Base-by-base conservation (phyloP, 2,113 vertebrate genomes). In the Calidris pygmaea region DNA sequence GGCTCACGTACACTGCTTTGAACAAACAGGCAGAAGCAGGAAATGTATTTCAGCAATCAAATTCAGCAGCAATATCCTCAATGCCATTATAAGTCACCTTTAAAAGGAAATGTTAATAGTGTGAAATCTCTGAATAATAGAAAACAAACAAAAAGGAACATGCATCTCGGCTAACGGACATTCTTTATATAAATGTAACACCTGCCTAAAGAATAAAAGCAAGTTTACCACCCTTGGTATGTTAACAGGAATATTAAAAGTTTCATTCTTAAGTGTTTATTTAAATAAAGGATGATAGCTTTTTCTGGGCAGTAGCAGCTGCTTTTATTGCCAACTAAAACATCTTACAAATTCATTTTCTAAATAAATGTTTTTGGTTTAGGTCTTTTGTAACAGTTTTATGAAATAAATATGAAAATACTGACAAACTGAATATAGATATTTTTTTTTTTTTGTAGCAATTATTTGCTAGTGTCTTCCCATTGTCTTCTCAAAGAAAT, bases 161-260 rank as follows among this genome's bases (percentile, higher is more conserved):
- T 16, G 17, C 60, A 74, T 84, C 90, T 82, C 83, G 73, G 48
- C 70, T 87, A 37, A 77, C 79, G 89, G 90, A 70, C 22, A 1
- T 79, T 86, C 70, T 92, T 91, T 96, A 74, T 95, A 4, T 94
- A 96, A 95, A 92, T 82, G 43, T 37, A 55, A 95, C 94, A 96
- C 94, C 92, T 96, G 89, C 73, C 83, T 85, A 11, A 72, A 63
- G 70, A 86, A 45, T 45, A 53, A 75, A 84, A 90, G 48, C 37
- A 21, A 55, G 21, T 75, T 95, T 65, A 62, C 76, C 48, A 4
- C 72, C 19, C 8, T 70, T 92, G 70, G 35, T 58, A 2, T 62
- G 30, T 89, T 87, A 50, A 76, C 83, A 96, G 79, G 59, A 94
- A 60, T 70, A 87, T 37, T 48, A 20, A 43, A 76, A 68, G 45